These are phyloP conservation scores for Chelonoidis abingdonii DNA, from an alignment of 2,113 vertebrate species.

Conservation along the genomic window DNA sequence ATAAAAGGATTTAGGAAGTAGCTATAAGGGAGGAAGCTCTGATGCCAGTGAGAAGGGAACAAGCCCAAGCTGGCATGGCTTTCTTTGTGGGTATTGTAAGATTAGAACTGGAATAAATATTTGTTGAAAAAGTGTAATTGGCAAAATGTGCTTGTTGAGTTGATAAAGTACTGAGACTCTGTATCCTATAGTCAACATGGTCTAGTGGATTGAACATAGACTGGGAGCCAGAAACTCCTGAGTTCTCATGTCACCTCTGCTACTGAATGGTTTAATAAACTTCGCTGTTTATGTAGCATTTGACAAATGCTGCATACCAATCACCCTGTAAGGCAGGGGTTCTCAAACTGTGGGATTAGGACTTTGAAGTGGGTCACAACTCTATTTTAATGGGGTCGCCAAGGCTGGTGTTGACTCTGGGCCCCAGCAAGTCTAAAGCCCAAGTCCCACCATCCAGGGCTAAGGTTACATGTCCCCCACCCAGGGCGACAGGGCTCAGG, in stretches of 20 bases:
- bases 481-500: no score
- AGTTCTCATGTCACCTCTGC: background rate
- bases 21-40: background rate
- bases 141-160: background rate
- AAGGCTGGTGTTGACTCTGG: no score
- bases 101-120: background rate
- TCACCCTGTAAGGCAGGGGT: rapidly evolving
- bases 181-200: background rate
- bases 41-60: background rate
- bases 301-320: background rate
- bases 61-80: background rate
- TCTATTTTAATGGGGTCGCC: no score
- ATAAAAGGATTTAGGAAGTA: no score
- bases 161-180: background rate
- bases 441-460: no score
- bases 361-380: no score
- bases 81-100: background rate
- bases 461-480: no score
- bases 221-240: background rate
- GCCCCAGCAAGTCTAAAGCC: no score
- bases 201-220: background rate
- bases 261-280: background rate
- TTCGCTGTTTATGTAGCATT: background rate
- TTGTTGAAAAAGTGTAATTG: background rate
- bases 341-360: no score